phyloP scores from a whole-genome alignment of 1,140 invertebrate genomes.

The Trichogramma pretiosum region DNA sequence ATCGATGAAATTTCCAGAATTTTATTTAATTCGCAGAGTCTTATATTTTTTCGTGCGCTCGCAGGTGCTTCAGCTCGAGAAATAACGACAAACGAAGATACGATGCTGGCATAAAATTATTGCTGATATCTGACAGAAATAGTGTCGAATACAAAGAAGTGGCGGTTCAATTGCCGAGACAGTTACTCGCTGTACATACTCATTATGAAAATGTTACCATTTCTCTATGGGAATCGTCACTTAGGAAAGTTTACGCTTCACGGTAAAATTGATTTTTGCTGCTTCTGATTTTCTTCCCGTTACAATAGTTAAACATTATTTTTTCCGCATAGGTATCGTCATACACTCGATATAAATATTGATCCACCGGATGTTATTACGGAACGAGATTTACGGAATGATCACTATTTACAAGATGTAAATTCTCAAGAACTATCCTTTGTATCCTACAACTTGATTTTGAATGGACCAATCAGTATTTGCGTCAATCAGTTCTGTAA shows the following conservation, averaged over 20 bases:
- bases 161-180: constrained; percentile 31
- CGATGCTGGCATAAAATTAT: constrained; percentile 25
- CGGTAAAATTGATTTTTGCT: too few species aligned
- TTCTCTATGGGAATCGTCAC: constrained; percentile 33
- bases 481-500: constrained; percentile 30
- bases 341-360: constrained; percentile 22
- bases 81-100: constrained; percentile 8
- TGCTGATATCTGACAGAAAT: constrained; percentile 17
- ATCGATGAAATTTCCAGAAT: background rate
- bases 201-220: constrained; percentile 23
- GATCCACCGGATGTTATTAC: constrained; percentile 22
- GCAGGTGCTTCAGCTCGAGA: constrained; percentile 24
- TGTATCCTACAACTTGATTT: constrained; percentile 25
- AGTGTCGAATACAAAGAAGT: constrained; percentile 13
- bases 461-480: constrained; percentile 32
- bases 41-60: background rate
- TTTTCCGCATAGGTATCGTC: constrained; percentile 21
- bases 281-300: too few species aligned
- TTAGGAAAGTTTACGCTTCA: constrained; percentile 30
- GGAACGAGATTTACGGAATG: too few species aligned
- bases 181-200: constrained; percentile 28
- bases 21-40: background rate
- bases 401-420: constrained; percentile 1
- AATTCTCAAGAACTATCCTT: constrained; percentile 3
- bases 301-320: too few species aligned